Conservation (phyloP, 2,888 invertebrate genomes). For the Pseudococcus viburni region DNA sequence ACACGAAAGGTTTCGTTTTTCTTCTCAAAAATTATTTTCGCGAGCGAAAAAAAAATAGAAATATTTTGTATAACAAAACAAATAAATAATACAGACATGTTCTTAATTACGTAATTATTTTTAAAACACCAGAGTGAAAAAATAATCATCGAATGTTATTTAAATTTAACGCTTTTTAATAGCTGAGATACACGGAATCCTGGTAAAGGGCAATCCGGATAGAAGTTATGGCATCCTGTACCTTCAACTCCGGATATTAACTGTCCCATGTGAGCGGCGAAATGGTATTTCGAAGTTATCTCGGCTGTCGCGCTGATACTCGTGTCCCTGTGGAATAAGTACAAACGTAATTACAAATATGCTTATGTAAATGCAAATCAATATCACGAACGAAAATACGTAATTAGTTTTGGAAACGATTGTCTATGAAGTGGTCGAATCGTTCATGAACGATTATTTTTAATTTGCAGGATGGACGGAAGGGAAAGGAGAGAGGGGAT, state of each 20-base stretch:
- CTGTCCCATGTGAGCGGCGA: conserved; percentile 81
- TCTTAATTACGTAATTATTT: background rate
- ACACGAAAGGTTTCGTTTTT: background rate
- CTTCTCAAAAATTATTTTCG: background rate
- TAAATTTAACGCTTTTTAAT: conserved; percentile 74
- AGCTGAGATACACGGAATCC: conserved; percentile 77
- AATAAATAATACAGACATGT: conserved; percentile 48
- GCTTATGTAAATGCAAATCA: background rate
- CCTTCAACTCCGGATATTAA: conserved; percentile 78
- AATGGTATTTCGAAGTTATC: conserved; percentile 78
- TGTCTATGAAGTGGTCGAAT: background rate
- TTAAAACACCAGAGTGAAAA: background rate
- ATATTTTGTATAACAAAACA: conserved; percentile 30
- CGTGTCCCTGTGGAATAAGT: conserved; percentile 74
- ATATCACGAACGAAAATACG: background rate
- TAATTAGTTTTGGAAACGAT: background rate
- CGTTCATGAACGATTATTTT: background rate
- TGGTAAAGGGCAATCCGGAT: conserved; percentile 78
- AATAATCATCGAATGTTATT: conserved; percentile 56
- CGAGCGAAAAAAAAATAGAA: background rate
- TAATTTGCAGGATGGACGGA: background rate
- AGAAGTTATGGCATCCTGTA: conserved; percentile 79
- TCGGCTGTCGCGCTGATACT: conserved; percentile 77
- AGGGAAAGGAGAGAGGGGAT: too few species aligned
- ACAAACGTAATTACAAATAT: background rate